phyloP scores from a whole-genome alignment of 1,140 invertebrate genomes.

The Heliconius melpomene region DNA sequence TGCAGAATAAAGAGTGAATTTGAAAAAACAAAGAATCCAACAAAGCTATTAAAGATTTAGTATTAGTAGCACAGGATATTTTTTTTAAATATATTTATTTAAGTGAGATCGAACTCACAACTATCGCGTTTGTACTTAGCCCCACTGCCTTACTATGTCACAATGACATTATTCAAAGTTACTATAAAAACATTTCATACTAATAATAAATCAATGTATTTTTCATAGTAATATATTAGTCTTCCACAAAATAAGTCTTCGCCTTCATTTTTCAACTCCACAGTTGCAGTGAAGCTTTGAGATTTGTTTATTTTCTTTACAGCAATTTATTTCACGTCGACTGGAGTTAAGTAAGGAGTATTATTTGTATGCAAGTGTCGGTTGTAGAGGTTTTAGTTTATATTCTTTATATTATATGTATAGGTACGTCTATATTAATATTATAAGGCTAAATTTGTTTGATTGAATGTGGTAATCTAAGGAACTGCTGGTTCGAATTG shows the following conservation, averaged over 20 bases:
- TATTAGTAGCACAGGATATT: too few species aligned
- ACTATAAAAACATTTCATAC: background rate
- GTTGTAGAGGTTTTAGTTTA: background rate
- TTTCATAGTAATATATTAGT: background rate
- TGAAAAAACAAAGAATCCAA: too few species aligned
- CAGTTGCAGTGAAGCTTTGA: background rate
- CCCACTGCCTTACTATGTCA: too few species aligned
- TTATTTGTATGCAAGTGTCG: background rate
- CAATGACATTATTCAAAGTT: background rate
- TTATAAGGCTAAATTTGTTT: too few species aligned
- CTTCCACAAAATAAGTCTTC: background rate
- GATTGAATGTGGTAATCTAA: accelerated
- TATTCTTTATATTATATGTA: background rate
- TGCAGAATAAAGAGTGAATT: too few species aligned
- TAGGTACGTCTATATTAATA: too few species aligned
- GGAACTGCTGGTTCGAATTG: too few species aligned
- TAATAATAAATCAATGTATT: background rate
- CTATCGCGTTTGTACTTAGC: background rate
- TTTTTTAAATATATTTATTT: background rate
- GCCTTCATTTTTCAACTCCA: background rate
- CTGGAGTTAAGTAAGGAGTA: background rate
- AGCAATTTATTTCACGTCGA: constrained; percentile 8
- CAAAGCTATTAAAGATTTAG: too few species aligned
- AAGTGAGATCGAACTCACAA: too few species aligned
- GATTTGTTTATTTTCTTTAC: constrained; percentile 1